A percentile compares a stretch with the other conserved stretches of the same genome.
Evolutionary conservation across 2,888 invertebrate genomes (phyloP).

Genomic region (Andrena hattorfiana): DNA sequence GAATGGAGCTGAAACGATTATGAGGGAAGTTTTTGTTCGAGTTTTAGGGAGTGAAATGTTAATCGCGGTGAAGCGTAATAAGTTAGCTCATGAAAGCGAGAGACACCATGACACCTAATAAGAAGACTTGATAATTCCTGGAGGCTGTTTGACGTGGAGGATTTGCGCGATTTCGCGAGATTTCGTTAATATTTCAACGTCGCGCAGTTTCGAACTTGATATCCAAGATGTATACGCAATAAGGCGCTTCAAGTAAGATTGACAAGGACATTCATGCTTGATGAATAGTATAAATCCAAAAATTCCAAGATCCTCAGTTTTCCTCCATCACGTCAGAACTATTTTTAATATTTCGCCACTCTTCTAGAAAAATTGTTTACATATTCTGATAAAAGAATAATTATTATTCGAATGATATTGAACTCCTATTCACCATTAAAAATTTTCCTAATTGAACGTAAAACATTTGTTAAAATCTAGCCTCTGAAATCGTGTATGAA

Average conservation of each 20-base stretch:
- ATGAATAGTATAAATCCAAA: background rate
- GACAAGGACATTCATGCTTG: background rate
- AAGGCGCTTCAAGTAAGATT: conserved; percentile 5
- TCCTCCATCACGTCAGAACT: background rate
- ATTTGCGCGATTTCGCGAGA: conserved; percentile 3
- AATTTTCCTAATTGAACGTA: no score
- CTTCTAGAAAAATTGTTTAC: background rate
- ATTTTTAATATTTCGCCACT: background rate
- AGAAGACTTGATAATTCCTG: conserved; percentile 4
- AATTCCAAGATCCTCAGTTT: background rate
- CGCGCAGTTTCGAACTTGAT: conserved; percentile 21
- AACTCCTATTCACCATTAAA: no score
- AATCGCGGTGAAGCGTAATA: conserved; percentile 8
- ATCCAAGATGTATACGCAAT: conserved; percentile 17
- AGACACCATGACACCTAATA: background rate
- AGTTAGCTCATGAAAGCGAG: background rate
- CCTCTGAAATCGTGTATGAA: no score
- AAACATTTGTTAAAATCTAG: no score
- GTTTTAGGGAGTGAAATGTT: background rate
- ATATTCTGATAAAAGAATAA: no score
- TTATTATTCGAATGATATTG: no score
- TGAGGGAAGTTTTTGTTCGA: background rate
- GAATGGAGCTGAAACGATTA: background rate
- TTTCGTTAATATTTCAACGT: conserved; percentile 37
- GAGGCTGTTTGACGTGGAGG: background rate